Conservation (phyloP, 92 coral and sea anemone genomes). For the Zoanthus solanderi region DNA sequence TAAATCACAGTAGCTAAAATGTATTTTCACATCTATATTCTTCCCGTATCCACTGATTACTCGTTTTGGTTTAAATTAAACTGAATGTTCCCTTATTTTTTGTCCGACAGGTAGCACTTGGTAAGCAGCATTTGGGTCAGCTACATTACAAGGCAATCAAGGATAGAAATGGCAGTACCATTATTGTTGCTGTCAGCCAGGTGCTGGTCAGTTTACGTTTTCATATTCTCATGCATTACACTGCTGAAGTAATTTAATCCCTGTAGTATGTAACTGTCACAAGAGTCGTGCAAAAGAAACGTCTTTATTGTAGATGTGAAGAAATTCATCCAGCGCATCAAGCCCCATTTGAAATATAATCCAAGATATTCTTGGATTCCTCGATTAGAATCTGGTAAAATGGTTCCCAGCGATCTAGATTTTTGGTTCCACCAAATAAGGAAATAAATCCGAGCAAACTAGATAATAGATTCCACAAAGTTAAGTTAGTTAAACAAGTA, state of each 20-base stretch:
- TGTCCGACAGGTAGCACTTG: slow-evolving; percentile 84
- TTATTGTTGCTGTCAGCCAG: slow-evolving; percentile 90
- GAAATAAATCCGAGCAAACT: too few species aligned
- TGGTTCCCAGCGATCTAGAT: too few species aligned
- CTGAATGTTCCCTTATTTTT: background rate
- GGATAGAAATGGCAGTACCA: slow-evolving; percentile 93
- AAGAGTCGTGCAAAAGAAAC: background rate
- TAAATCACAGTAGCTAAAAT: too few species aligned
- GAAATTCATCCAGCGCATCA: background rate
- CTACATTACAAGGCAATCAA: slow-evolving; percentile 90
- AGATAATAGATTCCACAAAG: too few species aligned
- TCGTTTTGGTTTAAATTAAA: background rate
- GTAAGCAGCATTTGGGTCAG: slow-evolving; percentile 93
- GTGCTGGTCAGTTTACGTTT: slow-evolving; percentile 71
- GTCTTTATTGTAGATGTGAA: background rate
- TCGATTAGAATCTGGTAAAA: too few species aligned
- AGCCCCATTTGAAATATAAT: too few species aligned
- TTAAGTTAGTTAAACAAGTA: too few species aligned
- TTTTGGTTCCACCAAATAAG: too few species aligned
- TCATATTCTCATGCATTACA: slow-evolving; percentile 27
- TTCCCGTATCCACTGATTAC: too few species aligned
- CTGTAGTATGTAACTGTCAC: background rate
- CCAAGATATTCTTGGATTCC: too few species aligned
- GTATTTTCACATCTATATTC: too few species aligned
- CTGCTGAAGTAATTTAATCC: background rate